Conservation (phyloP, 2,113 vertebrate species). For the Hypocryptadius cinnamomeus region DNA sequence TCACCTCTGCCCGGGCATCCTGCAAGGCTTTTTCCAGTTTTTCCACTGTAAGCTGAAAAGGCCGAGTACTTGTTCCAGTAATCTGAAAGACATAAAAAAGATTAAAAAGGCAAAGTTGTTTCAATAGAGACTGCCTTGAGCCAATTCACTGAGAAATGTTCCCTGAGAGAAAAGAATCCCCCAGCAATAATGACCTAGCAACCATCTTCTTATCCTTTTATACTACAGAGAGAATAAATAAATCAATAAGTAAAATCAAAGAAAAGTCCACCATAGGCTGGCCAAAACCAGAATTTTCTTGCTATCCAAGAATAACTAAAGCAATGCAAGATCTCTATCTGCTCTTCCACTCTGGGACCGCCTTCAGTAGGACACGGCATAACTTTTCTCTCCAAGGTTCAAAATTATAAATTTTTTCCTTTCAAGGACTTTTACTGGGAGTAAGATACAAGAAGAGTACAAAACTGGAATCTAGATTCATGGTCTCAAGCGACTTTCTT, state of each 20-base stretch:
- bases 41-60: slow-evolving; percentile 88
- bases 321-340: neutral
- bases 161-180: neutral
- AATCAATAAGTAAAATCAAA: neutral
- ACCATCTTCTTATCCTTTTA: neutral
- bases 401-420: neutral
- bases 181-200: neutral
- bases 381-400: neutral
- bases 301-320: neutral
- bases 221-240: neutral
- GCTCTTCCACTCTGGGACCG: neutral
- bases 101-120: neutral
- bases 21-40: slow-evolving; percentile 83
- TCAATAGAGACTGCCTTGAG: neutral
- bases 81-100: slow-evolving; percentile 62
- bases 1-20: slow-evolving; percentile 74
- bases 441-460: neutral
- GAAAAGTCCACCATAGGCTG: neutral
- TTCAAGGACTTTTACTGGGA: neutral
- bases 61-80: slow-evolving; percentile 70
- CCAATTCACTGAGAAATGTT: neutral
- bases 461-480: neutral
- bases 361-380: neutral
- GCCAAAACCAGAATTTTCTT: neutral
- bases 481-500: neutral